Evolutionary conservation across 2,797 vertebrate species (phyloP).

Genomic region (Rhinella marina): DNA sequence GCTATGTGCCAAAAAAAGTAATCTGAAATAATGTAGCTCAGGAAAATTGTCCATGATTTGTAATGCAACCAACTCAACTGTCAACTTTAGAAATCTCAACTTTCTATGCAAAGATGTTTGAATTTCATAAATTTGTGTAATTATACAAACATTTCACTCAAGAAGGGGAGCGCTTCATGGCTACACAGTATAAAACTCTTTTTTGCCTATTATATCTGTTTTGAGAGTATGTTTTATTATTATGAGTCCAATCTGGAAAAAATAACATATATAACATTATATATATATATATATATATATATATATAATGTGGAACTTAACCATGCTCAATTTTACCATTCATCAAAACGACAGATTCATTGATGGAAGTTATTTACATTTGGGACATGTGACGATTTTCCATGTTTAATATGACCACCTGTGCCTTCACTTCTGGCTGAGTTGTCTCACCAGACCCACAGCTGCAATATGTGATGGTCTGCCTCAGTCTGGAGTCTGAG

Average conservation of each 20-base stretch:
- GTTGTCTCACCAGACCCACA: too few relatives aligned
- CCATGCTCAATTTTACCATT: too few relatives aligned
- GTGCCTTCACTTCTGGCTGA: too few relatives aligned
- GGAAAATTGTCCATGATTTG: not conserved
- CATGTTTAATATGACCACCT: not conserved
- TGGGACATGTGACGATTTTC: too few relatives aligned
- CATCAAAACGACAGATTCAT: too few relatives aligned
- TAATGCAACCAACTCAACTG: not conserved
- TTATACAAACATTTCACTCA: not conserved
- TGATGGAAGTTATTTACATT: too few relatives aligned
- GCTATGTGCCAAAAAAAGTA: constrained; percentile 44
- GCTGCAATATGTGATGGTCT: too few relatives aligned
- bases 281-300: too few relatives aligned
- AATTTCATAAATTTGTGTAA: not conserved
- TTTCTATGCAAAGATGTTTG: not conserved
- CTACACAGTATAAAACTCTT: not conserved
- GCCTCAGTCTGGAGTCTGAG: too few relatives aligned
- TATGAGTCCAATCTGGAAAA: too few relatives aligned
- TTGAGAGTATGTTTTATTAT: not conserved
- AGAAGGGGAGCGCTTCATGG: not conserved
- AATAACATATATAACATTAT: too few relatives aligned
- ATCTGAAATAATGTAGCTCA: not conserved
- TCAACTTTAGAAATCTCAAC: not conserved
- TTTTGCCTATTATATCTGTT: constrained; percentile 10
- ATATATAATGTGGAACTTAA: too few relatives aligned